Conservation (phyloP, 2,888 invertebrate genomes). For the Globia sparganii region DNA sequence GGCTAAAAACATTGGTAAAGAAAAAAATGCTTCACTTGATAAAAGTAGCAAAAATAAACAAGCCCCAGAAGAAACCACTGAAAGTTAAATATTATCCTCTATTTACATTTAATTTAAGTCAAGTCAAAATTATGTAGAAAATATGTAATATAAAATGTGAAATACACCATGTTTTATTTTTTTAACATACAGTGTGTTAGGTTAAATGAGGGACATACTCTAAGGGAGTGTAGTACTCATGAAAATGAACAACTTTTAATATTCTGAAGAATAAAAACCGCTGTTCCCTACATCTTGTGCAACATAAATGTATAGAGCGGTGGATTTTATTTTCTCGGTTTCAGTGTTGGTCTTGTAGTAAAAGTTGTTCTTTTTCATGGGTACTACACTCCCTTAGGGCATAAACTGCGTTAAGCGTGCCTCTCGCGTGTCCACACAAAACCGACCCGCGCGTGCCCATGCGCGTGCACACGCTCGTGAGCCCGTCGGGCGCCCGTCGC, state of each 20-base stretch:
- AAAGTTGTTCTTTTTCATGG: too few relatives aligned
- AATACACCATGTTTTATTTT: conserved; percentile 12
- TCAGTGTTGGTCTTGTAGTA: too few relatives aligned
- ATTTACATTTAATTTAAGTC: conserved; percentile 12
- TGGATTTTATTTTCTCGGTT: too few relatives aligned
- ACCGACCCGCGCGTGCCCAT: conserved; percentile 58
- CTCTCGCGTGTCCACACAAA: conserved; percentile 58
- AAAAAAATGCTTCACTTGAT: conserved; percentile 51
- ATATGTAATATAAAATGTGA: conserved; percentile 12
- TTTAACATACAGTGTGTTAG: too few relatives aligned
- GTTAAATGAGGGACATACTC: too few relatives aligned
- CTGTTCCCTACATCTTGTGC: too few relatives aligned
- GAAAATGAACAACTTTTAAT: too few relatives aligned
- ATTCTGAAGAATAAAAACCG: too few relatives aligned
- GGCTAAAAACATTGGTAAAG: conserved; percentile 81
- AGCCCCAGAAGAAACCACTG: conserved; percentile 22
- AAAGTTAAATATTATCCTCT: conserved; percentile 28
- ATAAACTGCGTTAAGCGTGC: conserved; percentile 54
- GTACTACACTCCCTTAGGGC: too few relatives aligned
- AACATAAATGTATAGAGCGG: too few relatives aligned
- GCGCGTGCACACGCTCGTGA: conserved; percentile 54
- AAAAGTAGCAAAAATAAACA: conserved; percentile 39
- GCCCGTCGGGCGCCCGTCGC: conserved; percentile 57
- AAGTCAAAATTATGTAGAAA: conserved; percentile 22
- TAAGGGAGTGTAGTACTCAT: too few relatives aligned